Evolutionary conservation across 2,113 vertebrate genomes (phyloP), one percentile per base, ranked within the genome.

Genomic region (Melanerpes aurifrons): DNA sequence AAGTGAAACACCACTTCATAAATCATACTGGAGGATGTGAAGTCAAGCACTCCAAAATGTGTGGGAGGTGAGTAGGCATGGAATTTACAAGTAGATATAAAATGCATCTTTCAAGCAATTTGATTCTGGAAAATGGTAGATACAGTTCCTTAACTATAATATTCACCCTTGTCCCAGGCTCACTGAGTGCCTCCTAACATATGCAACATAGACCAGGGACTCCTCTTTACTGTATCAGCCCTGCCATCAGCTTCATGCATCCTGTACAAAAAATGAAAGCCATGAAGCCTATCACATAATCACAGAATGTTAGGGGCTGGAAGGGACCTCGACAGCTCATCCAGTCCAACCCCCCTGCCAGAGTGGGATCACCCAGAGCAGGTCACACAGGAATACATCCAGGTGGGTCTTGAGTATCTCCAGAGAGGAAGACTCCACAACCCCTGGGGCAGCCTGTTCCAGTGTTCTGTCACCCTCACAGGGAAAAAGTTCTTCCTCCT

Each of bases 81-180:
- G 3, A 62, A 66, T 43, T 74, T 29, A 62, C 18, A 74, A 19
- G 9, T 21, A 63, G 7, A 19, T 22, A 64, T 1, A 3, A 81
- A 73, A 70, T 4, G 4, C 9, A 73, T 56, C 61, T 47, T 72
- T 76, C 64, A 66, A 66, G 25, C n/a, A 54, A 56, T 14, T 18
- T 8, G 12, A 74, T 62, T 85, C 69, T 6, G 10, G 70, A 47
- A 58, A 83, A 67, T 6, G 13, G 35, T 7, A 92, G 21, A 54
- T 19, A 62, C 0, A 74, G 12, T 1, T 1, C 15, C 31, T 48
- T n/a, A 76, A 20, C 21, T 70, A 69, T 6, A 57, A 13, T 14
- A 72, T 19, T 56, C 24, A 31, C 9, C 24, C 43, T 47, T 31
- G 29, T 88, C n/a, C 35, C 64, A 12, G 35, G 28, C 31, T 86